Evolutionary conservation across 2,797 vertebrate genomes (phyloP).

Genomic region (Gallinago stenura): DNA sequence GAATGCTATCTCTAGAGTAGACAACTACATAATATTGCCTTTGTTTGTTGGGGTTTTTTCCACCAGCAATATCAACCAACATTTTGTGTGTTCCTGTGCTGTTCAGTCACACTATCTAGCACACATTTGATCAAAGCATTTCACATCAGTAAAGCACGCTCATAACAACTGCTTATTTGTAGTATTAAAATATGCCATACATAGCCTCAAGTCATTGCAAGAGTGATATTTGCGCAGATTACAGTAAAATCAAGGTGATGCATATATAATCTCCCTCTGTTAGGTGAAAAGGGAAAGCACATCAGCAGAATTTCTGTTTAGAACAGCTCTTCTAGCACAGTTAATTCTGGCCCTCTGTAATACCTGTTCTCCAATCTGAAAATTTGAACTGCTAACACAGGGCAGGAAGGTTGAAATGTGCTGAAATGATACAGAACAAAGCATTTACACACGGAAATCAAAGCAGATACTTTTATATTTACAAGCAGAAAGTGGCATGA

Average conservation of each 20-base stretch:
- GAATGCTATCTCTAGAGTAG: not conserved
- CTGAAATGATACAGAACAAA: conserved; percentile 45
- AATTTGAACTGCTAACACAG: conserved; percentile 35
- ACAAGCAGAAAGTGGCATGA: not conserved
- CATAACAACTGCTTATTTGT: not conserved
- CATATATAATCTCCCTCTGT: not conserved
- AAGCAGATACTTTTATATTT: conserved; percentile 33
- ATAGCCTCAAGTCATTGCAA: not conserved
- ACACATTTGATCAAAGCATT: conserved; percentile 25
- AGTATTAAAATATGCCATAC: not conserved
- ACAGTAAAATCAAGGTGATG: conserved; percentile 18
- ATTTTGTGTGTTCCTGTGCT: not conserved
- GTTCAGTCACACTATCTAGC: not conserved
- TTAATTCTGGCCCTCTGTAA: conserved; percentile 37
- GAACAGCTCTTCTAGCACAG: conserved; percentile 37
- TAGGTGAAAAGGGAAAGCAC: conserved; percentile 34
- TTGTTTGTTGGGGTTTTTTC: not conserved
- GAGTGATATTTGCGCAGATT: conserved; percentile 22
- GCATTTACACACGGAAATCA: conserved; percentile 46
- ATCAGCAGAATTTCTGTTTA: conserved; percentile 60
- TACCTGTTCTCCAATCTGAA: conserved; percentile 16
- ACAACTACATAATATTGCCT: not conserved
- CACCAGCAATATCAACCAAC: not conserved
- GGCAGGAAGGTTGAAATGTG: conserved; percentile 13
- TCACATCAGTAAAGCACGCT: not conserved